Base-by-base conservation (phyloP, 1,140 invertebrate genomes). In the Pseudomyrmex sp. region DNA sequence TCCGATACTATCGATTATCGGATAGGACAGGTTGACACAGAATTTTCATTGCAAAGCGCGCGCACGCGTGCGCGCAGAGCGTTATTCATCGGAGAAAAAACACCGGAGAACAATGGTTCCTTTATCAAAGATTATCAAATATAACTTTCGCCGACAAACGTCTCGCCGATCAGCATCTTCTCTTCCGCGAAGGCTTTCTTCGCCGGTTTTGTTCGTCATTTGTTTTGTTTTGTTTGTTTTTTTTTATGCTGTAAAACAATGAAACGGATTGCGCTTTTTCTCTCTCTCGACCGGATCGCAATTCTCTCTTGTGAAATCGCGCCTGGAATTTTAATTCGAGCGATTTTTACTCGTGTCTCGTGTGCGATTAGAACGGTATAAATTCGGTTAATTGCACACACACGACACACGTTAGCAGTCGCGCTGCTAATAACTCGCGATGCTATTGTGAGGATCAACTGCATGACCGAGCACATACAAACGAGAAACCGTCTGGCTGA, bases 1-100 rank as follows among this genome's bases (percentile, higher is more conserved):
- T 54, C 52, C 68, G 50, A 70, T 44, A 46, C 63, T 70, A 70
- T 70, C 23, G 68, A 35, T 70, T 70, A 70, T 70, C 50, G 50
- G 50, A 54, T 35, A 35, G 68, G 23, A 54, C 23, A 56, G 68
- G 18, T 15, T 70, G 68, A 70, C 52, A 70, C 23, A 35, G 68
- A 54, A 56, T 70, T 70, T 54, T 65, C 35, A 44, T 46, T n/a
- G n/a, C 48, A 48, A 48, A 13, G 46, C 65, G 23, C 20, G 48
- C 2, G 23, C 35, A 7, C 35, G 35, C 35, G 35, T 35, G 35
- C 7, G 35, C 35, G 35, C 35, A 35, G 5, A 35, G 52, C 13
- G 12, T 69, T 48, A 69, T 70, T 70, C 23, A 35, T n/a, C 26
- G 44, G 2, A 12, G 5, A 48, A 35, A 70, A 56, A 65, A 18